Evolutionary conservation across 2,888 invertebrate genomes (phyloP), one percentile per base, ranked within the genome.

Genomic region (Heliconius ethilla): DNA sequence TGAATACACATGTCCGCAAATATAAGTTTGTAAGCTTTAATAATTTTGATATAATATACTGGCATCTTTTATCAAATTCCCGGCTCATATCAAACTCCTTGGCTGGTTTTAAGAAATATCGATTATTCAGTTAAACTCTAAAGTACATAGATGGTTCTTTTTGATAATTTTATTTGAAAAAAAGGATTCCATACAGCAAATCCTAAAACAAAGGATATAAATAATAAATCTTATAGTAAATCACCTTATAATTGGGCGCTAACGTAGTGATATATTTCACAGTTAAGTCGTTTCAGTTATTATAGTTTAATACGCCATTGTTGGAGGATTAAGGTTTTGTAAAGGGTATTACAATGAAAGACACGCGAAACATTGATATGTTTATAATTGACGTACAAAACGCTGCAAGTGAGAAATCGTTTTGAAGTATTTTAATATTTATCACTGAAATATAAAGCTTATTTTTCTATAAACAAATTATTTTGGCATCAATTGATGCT

Each of bases 351-450:
- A 92, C 90, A 91, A 90, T 90, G 88, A 87, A 87, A 86, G 88
- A 91, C 93, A 92, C 91, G 92, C 92, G 85, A 92, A 89, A 89
- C 89, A 89, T 91, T 89, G 91, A 89, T 90, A 90, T 89, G 85
- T 79, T 80, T 79, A 72, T 67, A 76, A 70, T 67, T 67, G 67
- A 78, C 75, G 69, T 59, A 63, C 69, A 75, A 78, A 82, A 79
- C 22, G 78, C 29, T 62, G 62, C 69, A 81, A 79, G 37, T 75
- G 29, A n/a, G 74, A 72, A 72, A 51, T n/a, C 22, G 51, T 63
- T 66, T 51, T 25, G 77, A n/a, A 70, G 27, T 0, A 78, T 40
- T 78, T 29, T 74, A 40, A 15, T 27, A 22, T 66, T 51, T 77
- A 80, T 70, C 0, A 2, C 3, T 29, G 15, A 0, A 9, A 3